Evolutionary conservation across 1,140 invertebrate species (phyloP), one percentile per base, ranked within the genome.

Genomic region (Drosophila insularis): DNA sequence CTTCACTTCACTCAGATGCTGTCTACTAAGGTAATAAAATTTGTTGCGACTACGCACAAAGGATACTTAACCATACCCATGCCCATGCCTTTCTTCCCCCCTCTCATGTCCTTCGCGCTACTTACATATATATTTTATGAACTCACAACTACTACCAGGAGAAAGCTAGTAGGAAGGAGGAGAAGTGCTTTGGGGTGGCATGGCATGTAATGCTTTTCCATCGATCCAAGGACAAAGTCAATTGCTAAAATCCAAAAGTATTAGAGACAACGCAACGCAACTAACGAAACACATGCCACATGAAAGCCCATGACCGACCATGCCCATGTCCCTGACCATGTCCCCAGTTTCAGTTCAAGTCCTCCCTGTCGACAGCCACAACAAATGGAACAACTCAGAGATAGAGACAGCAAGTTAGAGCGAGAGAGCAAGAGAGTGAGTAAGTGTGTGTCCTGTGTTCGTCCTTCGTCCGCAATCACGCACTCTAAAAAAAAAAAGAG

Each of bases 1-100:
- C 78, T 68, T 74, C 5, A 6, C 2, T 27, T 27, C 1, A 27
- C 27, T 76, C 63, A 43, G n/a, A n/a, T n/a, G n/a, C 2, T 40
- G 63, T 78, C 82, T 70, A 75, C 87, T 86, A 71, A 79, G 76
- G 75, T 87, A 84, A 86, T 87, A 64, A 78, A 78, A 81, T 74
- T 75, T 78, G 70, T 60, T 62, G 46, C 31, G 54, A 31, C 23
- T 53, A 39, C 56, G 14, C 63, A 32, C n/a, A 75, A 74, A 73
- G 73, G 64, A 84, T 84, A 69, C 70, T 31, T 67, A 58, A 54
- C 37, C 37, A 32, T 32, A 4, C 31, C 31, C 7, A 32, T 32
- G 7, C 32, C 32, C 8, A 8, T 10, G 10, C 10, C 35, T 53
- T 74, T 19, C 5, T 2, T 6, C 8, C 14, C 40, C 8, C 10